These are phyloP conservation scores for Mastacembelus armatus DNA, from an alignment of 2,797 vertebrate genomes.

Conservation along the genomic window DNA sequence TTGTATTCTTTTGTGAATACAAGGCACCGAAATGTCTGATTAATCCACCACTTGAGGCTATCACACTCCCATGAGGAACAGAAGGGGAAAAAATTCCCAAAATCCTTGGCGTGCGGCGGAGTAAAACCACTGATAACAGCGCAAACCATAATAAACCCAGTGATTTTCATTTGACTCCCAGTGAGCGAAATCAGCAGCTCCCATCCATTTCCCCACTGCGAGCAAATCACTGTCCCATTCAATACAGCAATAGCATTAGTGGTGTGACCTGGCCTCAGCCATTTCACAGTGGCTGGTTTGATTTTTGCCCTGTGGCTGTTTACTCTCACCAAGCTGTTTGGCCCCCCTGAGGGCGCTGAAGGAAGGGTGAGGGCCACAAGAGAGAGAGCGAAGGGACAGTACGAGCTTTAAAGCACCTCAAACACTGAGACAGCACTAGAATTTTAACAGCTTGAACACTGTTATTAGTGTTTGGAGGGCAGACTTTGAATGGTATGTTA, in stretches of 20 bases:
- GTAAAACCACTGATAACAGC: slow-evolving; percentile 62
- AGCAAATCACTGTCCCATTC: slow-evolving; percentile 66
- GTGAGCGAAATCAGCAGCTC: slow-evolving; percentile 71
- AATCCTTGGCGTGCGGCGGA: slow-evolving; percentile 51
- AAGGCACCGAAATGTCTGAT: slow-evolving; percentile 68
- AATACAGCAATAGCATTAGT: slow-evolving; percentile 42
- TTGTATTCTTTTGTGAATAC: slow-evolving; percentile 65
- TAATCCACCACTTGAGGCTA: slow-evolving; percentile 73
- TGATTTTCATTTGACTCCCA: slow-evolving; percentile 78
- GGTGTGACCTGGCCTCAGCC: slow-evolving; percentile 50
- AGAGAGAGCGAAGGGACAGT: slow-evolving; percentile 12
- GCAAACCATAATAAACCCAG: slow-evolving; percentile 61
- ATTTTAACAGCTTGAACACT: slow-evolving; percentile 59
- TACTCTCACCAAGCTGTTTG: slow-evolving; percentile 41
- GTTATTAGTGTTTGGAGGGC: slow-evolving; percentile 52
- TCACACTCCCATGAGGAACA: slow-evolving; percentile 56
- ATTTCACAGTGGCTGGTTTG: slow-evolving; percentile 69
- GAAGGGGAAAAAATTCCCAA: slow-evolving; percentile 5
- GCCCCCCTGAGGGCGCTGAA: slow-evolving; percentile 35
- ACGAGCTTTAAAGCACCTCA: slow-evolving; percentile 34
- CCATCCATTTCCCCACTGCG: slow-evolving; percentile 53
- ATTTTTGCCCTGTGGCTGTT: slow-evolving; percentile 64
- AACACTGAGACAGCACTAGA: slow-evolving; percentile 23
- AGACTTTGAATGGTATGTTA: slow-evolving; percentile 55
- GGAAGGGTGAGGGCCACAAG: slow-evolving; percentile 26